Percentiles rank a stretch among this genome's conserved stretches.
phyloP scores from a whole-genome alignment of 1,140 invertebrate species.

The Ceratosolen solmsi region DNA sequence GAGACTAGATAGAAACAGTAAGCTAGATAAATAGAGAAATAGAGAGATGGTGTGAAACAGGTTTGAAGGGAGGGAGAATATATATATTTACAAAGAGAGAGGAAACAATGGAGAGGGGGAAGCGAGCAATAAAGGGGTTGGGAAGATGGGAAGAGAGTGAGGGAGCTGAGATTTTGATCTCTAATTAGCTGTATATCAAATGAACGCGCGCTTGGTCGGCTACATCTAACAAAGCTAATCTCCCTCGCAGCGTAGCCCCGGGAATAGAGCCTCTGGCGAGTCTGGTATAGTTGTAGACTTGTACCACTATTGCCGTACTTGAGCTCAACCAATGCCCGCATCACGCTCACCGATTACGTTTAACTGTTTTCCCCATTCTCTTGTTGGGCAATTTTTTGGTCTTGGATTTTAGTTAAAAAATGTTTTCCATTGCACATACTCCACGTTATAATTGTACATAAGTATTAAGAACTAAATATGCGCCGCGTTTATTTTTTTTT shows the following conservation, averaged over 20 bases:
- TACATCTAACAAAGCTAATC: conserved; percentile 25
- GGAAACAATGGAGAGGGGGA: too few relatives aligned
- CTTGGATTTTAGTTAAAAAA: neutral
- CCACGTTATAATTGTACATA: conserved; percentile 33
- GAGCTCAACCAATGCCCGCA: neutral
- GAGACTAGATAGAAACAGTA: neutral
- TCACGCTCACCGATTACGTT: neutral
- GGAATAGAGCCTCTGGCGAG: neutral
- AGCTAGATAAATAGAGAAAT: neutral
- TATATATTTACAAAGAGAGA: too few relatives aligned
- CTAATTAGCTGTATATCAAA: conserved; percentile 70
- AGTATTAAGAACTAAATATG: neutral
- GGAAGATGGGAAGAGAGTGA: neutral
- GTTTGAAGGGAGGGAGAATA: neutral
- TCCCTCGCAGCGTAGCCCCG: conserved; percentile 5
- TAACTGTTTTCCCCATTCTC: neutral
- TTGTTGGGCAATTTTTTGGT: neutral
- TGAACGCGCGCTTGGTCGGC: conserved; percentile 52
- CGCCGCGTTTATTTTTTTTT: neutral
- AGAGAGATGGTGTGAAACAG: neutral
- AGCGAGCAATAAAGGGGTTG: too few relatives aligned
- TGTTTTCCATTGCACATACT: neutral
- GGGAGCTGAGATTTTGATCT: conserved; percentile 64
- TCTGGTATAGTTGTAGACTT: neutral
- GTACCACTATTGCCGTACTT: neutral